Evolutionary conservation across 1,140 invertebrate species (phyloP).

Genomic region (Hylyphantes graminicola): DNA sequence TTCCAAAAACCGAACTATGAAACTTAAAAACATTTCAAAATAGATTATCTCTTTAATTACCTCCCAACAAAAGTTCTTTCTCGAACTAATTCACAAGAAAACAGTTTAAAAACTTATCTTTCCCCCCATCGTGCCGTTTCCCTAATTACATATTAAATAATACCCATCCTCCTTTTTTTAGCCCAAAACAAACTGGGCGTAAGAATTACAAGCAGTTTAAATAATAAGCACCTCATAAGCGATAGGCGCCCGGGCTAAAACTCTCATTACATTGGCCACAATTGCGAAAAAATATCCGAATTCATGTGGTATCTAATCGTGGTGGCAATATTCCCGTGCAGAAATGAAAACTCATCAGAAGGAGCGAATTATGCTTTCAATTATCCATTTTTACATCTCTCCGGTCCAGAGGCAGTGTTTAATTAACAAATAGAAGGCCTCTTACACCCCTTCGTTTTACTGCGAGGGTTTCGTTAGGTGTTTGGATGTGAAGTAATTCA

Average conservation of each 20-base stretch:
- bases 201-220: constrained; percentile 57
- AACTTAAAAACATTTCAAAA: no score
- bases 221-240: constrained; percentile 58
- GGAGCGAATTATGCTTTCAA: constrained; percentile 60
- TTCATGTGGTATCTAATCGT: constrained; percentile 10
- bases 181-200: constrained; percentile 41
- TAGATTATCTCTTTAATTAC: no score
- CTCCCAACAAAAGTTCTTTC: no score
- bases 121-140: constrained; percentile 28
- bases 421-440: constrained; percentile 57
- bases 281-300: constrained; percentile 24
- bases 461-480: constrained; percentile 37
- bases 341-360: constrained; percentile 60
- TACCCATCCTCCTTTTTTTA: not conserved
- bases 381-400: constrained; percentile 59
- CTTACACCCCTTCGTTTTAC: constrained; percentile 36
- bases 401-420: constrained; percentile 48
- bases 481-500: no score
- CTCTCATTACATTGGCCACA: constrained; percentile 48
- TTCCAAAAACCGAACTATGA: no score
- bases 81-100: no score
- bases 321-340: constrained; percentile 42
- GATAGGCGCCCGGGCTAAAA: constrained; percentile 7
- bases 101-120: not conserved
- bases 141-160: constrained; percentile 52